Percentiles rank a stretch among this genome's conserved stretches.
Evolutionary conservation across 2,797 vertebrate species (phyloP).

Genomic region (Sebastolobus alascanus): DNA sequence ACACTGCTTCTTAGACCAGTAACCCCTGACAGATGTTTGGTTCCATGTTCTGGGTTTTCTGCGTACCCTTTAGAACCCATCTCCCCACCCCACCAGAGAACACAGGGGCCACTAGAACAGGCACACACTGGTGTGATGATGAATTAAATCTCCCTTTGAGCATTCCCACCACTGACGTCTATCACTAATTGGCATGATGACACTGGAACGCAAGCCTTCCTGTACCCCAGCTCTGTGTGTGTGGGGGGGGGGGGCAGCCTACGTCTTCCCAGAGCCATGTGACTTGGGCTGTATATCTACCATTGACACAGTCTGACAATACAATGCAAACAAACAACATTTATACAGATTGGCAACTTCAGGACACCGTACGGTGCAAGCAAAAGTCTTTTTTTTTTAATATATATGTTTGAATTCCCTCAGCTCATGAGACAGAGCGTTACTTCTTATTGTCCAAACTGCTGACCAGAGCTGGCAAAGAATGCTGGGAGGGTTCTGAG

Average conservation of each 20-base stretch:
- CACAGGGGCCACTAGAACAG: constrained; percentile 87
- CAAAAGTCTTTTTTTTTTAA: constrained; percentile 81
- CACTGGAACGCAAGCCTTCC: constrained; percentile 86
- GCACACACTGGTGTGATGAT: constrained; percentile 99
- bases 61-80: constrained; percentile 67
- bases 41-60: constrained; percentile 72
- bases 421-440: constrained; percentile 76
- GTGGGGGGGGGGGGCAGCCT: constrained; percentile 55
- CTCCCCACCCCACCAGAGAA: constrained; percentile 55
- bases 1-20: constrained; percentile 78
- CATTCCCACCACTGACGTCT: constrained; percentile 90
- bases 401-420: constrained; percentile 81
- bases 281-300: constrained; percentile 90
- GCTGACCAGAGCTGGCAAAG: constrained; percentile 92
- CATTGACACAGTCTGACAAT: constrained; percentile 97
- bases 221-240: constrained; percentile 78
- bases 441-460: constrained; percentile 95
- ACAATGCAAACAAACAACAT: constrained; percentile 91
- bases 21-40: constrained; percentile 77
- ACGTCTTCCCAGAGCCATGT: constrained; percentile 87
- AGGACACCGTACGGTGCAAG: constrained; percentile 93
- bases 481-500: constrained; percentile 90
- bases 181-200: constrained; percentile 98
- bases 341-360: constrained; percentile 98
- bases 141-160: constrained; percentile 79